phyloP scores from a whole-genome alignment of 2,113 vertebrate species.

The Casuarius casuarius region DNA sequence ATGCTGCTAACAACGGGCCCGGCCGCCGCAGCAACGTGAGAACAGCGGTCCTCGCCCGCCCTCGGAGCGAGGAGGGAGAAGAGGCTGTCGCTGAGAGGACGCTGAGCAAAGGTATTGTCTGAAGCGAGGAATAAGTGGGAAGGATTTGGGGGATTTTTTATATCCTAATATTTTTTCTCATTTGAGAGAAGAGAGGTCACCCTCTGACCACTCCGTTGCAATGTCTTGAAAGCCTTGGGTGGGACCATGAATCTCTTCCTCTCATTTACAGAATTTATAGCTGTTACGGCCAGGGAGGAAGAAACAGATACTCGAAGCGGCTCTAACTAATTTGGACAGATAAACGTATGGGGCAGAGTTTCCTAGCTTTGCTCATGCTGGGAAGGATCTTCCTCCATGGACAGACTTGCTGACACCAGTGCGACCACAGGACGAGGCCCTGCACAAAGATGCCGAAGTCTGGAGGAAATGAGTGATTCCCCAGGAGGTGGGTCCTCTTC shows the following conservation, averaged over 20 bases:
- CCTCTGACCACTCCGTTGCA: too few species aligned
- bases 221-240: too few species aligned
- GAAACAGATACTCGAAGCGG: background rate
- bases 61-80: background rate
- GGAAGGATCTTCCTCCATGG: background rate
- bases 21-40: background rate
- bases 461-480: background rate
- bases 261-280: background rate
- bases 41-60: background rate
- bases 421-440: background rate
- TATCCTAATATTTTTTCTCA: too few species aligned
- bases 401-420: background rate
- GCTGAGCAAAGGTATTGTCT: background rate
- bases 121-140: too few species aligned
- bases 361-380: rapidly evolving
- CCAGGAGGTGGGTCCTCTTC: too few species aligned
- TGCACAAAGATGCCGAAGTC: too few species aligned
- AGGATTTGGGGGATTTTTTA: too few species aligned
- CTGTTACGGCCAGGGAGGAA: background rate
- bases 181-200: too few species aligned
- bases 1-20: background rate
- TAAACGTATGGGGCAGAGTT: background rate
- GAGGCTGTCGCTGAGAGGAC: background rate
- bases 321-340: background rate
- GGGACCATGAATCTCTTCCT: background rate